phyloP scores from a whole-genome alignment of 2,113 vertebrate genomes.

The Antechinus flavipes region DNA sequence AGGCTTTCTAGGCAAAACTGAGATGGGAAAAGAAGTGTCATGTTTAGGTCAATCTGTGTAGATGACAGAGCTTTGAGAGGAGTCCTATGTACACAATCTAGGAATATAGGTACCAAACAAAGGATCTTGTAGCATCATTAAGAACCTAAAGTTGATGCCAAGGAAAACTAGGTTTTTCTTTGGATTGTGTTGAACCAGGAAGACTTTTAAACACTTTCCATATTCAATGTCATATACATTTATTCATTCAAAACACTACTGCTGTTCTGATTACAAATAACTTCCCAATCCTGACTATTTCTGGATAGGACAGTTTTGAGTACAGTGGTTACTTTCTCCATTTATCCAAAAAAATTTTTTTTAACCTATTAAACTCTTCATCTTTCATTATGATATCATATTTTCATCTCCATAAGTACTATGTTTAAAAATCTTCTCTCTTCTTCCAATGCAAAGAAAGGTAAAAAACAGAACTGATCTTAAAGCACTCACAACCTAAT shows the following conservation, averaged over 20 bases:
- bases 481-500: background rate
- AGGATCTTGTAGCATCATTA: background rate
- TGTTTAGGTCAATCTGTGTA: background rate
- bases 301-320: background rate
- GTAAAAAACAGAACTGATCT: background rate
- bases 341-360: background rate
- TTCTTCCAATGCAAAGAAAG: background rate
- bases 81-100: background rate
- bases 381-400: background rate
- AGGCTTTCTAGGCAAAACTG: background rate
- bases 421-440: background rate
- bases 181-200: background rate
- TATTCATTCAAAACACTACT: background rate
- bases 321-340: background rate
- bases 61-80: background rate
- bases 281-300: background rate
- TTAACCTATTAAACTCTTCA: background rate
- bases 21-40: background rate
- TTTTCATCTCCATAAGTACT: background rate
- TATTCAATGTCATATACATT: too few relatives aligned
- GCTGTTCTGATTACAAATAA: background rate
- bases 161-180: background rate
- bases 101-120: background rate
- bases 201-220: background rate
- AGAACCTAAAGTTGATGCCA: background rate